phyloP scores from a whole-genome alignment of 2,888 invertebrate genomes.

The Ophion obscuratus region DNA sequence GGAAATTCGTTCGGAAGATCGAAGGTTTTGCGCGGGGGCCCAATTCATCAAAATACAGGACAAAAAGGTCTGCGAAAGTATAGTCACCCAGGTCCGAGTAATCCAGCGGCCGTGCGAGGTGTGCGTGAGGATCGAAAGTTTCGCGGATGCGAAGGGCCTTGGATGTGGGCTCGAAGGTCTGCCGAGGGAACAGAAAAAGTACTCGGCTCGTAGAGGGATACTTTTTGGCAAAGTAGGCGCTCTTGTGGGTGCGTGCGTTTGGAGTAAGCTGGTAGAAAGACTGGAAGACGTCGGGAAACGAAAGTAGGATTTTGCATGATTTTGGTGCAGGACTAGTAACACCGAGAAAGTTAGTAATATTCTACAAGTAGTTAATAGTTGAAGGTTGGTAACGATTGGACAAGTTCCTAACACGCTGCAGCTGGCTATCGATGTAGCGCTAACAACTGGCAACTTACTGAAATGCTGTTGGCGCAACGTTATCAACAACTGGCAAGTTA shows the following conservation, averaged over 20 bases:
- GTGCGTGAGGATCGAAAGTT: neutral
- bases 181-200: neutral
- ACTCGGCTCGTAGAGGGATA: neutral
- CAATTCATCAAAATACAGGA: neutral
- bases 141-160: neutral
- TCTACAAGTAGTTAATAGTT: no score
- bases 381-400: no score
- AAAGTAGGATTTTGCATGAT: no score
- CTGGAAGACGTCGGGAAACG: neutral
- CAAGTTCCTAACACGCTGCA: no score
- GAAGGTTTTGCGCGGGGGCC: neutral
- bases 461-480: no score
- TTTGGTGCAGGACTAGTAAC: no score
- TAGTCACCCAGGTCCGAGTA: neutral
- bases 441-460: no score
- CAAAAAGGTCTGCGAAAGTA: neutral
- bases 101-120: neutral
- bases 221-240: neutral
- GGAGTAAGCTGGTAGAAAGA: neutral
- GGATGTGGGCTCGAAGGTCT: neutral
- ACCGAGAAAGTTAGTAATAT: no score
- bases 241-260: neutral
- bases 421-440: no score
- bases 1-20: neutral
- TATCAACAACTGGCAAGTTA: no score